Evolutionary conservation across 2,113 vertebrate genomes (phyloP), one percentile per base, ranked within the genome.

Genomic region (Fregetta grallaria): DNA sequence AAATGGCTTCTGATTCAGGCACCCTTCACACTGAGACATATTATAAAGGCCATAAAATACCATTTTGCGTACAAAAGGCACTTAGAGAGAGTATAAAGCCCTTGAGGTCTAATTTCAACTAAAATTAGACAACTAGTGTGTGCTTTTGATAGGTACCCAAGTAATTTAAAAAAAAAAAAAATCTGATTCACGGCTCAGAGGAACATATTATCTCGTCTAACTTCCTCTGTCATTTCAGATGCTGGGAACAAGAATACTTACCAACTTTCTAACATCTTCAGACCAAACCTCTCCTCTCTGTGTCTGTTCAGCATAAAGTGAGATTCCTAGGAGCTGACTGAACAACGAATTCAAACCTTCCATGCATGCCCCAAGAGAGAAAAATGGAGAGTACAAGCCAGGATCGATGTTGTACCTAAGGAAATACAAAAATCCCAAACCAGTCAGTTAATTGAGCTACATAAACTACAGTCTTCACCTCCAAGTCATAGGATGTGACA

Each of bases 341-440:
- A 99, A 99, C 94, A 99, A 97, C 78, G 95, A 95, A 88, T 99
- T 99, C 90, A 99, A 98, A 52, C 99, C 99, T 76, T 99, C 99
- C 99, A 99, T 99, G 93, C 99, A 99, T 0, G 98, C 98, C 8
- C 99, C 99, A 65, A 99, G 98, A 38, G 99, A 99, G 84, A 99
- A 98, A 96, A 99, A 99, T 0, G 99, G 99, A 91, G 98, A 99
- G 96, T 99, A 99, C 34, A 99, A 97, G 85, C 99, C 98, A 94
- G 99, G 99, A 97, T 99, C 99, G 23, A 99, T 99, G 94, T 99
- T 99, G 96, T 98, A 99, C 97, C 99, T 99, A 97, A 34, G 38
- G 72, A 62, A 94, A 92, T 30, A 91, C 3, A 94, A 95, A 26
- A 85, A 95, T 18, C 11, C 58, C 73, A 91, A 61, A 91, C 1